A percentile compares a stretch with the other conserved stretches of the same genome.
phyloP scores from a whole-genome alignment of 1,140 invertebrate genomes.

The Frieseomelitta varia region DNA sequence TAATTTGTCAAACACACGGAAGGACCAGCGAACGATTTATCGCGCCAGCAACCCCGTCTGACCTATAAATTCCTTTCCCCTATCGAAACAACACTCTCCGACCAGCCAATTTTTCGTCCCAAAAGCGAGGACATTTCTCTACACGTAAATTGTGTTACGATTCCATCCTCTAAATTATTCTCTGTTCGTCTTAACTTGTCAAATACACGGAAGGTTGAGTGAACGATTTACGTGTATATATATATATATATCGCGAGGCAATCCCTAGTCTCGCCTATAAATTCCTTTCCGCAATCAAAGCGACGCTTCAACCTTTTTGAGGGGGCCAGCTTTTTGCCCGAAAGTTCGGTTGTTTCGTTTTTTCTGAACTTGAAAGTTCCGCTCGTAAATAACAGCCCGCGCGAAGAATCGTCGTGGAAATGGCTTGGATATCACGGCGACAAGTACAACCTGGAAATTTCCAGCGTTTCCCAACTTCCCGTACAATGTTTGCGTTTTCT shows the following conservation, averaged over 20 bases:
- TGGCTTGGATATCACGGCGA: constrained; percentile 1
- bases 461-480: constrained; percentile 40
- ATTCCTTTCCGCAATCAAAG: background rate
- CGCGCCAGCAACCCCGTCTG: background rate
- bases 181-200: too few relatives aligned
- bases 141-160: too few relatives aligned
- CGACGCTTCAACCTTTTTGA: background rate
- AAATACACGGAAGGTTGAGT: too few relatives aligned
- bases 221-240: too few relatives aligned
- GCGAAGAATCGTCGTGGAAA: constrained; percentile 6
- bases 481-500: constrained; percentile 35
- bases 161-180: too few relatives aligned
- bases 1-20: too few relatives aligned
- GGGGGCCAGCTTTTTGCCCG: background rate
- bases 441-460: constrained; percentile 27
- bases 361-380: constrained; percentile 17
- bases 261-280: too few relatives aligned
- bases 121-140: too few relatives aligned
- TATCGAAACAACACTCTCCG: too few relatives aligned
- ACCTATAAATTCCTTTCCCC: background rate
- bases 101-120: too few relatives aligned
- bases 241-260: too few relatives aligned
- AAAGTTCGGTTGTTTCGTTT: background rate
- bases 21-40: background rate
- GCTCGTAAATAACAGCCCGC: background rate